phyloP scores from a whole-genome alignment of 2,797 vertebrate genomes.

The Hozukius guyotensis region DNA sequence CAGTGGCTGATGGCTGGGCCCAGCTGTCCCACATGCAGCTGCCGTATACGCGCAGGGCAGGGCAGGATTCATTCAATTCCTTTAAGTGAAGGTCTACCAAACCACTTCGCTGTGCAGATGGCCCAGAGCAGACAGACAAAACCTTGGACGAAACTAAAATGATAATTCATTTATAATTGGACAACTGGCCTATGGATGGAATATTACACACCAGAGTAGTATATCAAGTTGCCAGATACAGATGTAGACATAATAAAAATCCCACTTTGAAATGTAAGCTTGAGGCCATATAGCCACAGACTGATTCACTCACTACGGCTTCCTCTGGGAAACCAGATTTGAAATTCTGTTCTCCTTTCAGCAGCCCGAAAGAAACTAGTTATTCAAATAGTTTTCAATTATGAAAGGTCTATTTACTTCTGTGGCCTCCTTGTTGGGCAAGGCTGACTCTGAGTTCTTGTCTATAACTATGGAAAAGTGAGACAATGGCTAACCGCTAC shows the following conservation, averaged over 20 bases:
- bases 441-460: slow-evolving; percentile 21
- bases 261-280: slow-evolving; percentile 20
- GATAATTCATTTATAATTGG: slow-evolving; percentile 21
- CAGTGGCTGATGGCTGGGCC: slow-evolving; percentile 33
- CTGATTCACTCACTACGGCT: background rate
- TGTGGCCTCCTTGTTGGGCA: slow-evolving; percentile 10
- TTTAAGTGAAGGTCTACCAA: slow-evolving; percentile 1
- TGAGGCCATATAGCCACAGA: background rate
- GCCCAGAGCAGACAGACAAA: slow-evolving; percentile 12
- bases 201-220: slow-evolving; percentile 2
- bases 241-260: slow-evolving; percentile 35
- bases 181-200: slow-evolving; percentile 4
- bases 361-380: background rate
- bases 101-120: slow-evolving; percentile 7
- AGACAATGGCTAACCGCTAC: slow-evolving; percentile 49
- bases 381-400: slow-evolving; percentile 3
- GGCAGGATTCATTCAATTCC: slow-evolving; percentile 15
- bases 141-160: slow-evolving; percentile 15
- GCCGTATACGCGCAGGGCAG: slow-evolving; percentile 22
- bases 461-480: slow-evolving; percentile 29
- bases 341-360: background rate
- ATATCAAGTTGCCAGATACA: slow-evolving; percentile 17
- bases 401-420: slow-evolving; percentile 2
- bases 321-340: background rate
- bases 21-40: slow-evolving; percentile 56